A percentile compares a stretch with the other conserved stretches of the same genome.
These are phyloP conservation scores for Catostylus mosaicus DNA, from an alignment of 30 jellyfish, hydroid and myxozoan genomes.

Conservation along the genomic window DNA sequence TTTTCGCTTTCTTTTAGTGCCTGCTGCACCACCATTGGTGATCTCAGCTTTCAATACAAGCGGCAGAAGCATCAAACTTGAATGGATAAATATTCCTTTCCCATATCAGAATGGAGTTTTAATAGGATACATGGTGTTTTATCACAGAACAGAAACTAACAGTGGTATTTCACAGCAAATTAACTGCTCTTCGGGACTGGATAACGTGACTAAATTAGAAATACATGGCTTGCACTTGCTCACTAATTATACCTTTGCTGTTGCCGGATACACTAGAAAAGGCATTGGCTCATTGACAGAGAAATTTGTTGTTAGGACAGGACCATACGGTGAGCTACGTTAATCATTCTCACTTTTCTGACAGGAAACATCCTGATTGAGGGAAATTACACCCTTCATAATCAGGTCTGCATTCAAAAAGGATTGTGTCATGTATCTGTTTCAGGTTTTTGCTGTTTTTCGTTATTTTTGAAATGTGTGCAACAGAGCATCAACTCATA, in stretches of 20 bases:
- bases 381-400: background rate
- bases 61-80: constrained; percentile 52
- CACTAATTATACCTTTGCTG: constrained; percentile 50
- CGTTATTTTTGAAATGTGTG: too few species aligned
- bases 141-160: constrained; percentile 20
- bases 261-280: constrained; percentile 66
- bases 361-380: background rate
- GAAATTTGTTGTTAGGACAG: constrained; percentile 43
- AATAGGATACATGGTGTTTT: constrained; percentile 54
- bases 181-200: constrained; percentile 15
- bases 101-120: constrained; percentile 51
- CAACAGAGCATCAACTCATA: too few species aligned
- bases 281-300: constrained; percentile 56
- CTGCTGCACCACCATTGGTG: constrained; percentile 41
- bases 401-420: background rate
- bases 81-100: constrained; percentile 40
- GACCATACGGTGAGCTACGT: constrained; percentile 61
- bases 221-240: constrained; percentile 12
- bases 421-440: too few species aligned
- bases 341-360: background rate
- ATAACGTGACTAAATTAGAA: constrained; percentile 16
- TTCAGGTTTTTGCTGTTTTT: too few species aligned
- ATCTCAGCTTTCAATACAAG: constrained; percentile 59
- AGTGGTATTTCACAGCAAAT: background rate
- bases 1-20: constrained; percentile 52